Evolutionary conservation across 2,888 invertebrate species (phyloP).

Genomic region (Gisinianus flammeolus): DNA sequence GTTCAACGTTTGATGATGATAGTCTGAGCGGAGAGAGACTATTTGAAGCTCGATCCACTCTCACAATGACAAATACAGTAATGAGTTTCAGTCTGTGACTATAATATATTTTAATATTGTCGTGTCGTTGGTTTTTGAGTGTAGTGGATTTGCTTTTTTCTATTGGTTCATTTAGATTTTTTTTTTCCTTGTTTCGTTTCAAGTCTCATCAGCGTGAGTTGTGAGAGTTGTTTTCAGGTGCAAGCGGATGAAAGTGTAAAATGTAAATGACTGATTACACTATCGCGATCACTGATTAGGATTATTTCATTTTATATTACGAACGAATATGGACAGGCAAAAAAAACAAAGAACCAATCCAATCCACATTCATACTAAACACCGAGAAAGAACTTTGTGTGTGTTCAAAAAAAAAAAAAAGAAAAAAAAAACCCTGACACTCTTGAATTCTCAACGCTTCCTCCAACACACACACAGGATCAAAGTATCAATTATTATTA

Average conservation of each 20-base stretch:
- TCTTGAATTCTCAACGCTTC: neutral
- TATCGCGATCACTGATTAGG: conserved; percentile 30
- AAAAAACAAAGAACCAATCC: neutral
- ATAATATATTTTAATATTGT: neutral
- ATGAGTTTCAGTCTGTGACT: conserved; percentile 3
- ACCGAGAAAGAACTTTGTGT: neutral
- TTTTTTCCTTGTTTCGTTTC: neutral
- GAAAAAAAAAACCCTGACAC: neutral
- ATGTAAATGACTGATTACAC: conserved; percentile 41
- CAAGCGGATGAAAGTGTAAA: conserved; percentile 7
- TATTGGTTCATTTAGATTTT: neutral
- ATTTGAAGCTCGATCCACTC: too few species aligned
- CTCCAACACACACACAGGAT: neutral
- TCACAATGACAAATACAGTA: conserved; percentile 6
- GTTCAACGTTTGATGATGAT: too few species aligned
- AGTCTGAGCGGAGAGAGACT: too few species aligned
- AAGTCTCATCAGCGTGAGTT: neutral
- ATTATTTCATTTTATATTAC: neutral
- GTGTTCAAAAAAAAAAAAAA: neutral
- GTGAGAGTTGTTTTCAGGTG: too few species aligned
- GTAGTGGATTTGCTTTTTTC: neutral
- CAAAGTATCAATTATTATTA: neutral
- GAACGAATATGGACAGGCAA: neutral
- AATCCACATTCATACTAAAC: neutral
- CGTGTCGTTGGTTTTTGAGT: neutral